These are phyloP conservation scores for Brevimyrus niger DNA, from an alignment of 2,113 vertebrate genomes.

Conservation along the genomic window DNA sequence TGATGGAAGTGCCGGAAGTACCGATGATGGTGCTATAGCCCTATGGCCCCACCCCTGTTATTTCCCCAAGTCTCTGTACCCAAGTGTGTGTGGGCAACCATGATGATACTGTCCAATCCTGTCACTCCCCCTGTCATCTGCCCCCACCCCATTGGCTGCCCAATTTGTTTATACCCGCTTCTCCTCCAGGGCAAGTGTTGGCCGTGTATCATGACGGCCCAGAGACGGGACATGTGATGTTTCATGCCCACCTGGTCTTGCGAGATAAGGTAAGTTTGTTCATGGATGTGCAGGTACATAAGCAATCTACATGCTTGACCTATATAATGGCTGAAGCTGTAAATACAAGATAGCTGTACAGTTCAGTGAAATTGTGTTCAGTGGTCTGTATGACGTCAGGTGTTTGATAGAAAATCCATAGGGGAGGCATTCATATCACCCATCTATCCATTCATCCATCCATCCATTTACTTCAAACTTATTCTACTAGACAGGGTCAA, in stretches of 20 bases:
- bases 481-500: not conserved
- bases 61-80: not conserved
- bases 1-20: too few species aligned
- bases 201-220: not conserved
- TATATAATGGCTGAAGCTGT: constrained; percentile 21
- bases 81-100: not conserved
- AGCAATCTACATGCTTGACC: constrained; percentile 8
- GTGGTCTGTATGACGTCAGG: constrained; percentile 12
- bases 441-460: not conserved
- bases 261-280: not conserved
- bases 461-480: not conserved
- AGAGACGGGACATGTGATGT: not conserved
- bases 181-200: not conserved
- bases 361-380: constrained; percentile 24
- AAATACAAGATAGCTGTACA: constrained; percentile 33
- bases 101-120: not conserved
- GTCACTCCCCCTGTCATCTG: not conserved
- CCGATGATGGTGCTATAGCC: not conserved
- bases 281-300: not conserved
- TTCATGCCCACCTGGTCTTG: not conserved
- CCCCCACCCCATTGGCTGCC: not conserved
- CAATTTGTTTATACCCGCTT: not conserved
- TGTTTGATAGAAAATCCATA: constrained; percentile 39
- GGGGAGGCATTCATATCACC: constrained; percentile 19
- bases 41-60: not conserved